Percentiles rank a stretch among this genome's conserved stretches.
Evolutionary conservation across 2,113 vertebrate genomes (phyloP).

Genomic region (Mystacornis crossleyi): DNA sequence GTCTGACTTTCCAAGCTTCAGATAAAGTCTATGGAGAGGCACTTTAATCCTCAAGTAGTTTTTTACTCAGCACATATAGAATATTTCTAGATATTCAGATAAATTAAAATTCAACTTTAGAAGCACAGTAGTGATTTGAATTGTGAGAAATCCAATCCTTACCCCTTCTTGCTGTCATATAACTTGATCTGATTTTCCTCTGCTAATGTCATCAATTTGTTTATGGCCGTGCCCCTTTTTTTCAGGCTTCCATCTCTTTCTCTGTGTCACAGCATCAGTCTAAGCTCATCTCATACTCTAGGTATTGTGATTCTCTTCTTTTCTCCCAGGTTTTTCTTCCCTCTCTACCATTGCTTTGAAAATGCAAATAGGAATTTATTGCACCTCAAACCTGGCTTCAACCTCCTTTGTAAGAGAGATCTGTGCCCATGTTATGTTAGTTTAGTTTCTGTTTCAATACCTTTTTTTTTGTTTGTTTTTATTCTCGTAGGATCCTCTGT

Average conservation of each 20-base stretch:
- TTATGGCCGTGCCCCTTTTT: fast-evolving
- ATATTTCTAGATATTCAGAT: background rate
- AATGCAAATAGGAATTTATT: background rate
- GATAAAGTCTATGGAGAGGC: fast-evolving
- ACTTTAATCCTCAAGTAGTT: background rate
- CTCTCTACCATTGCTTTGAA: background rate
- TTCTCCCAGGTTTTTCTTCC: background rate
- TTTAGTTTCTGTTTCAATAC: background rate
- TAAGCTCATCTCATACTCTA: background rate
- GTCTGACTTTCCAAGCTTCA: background rate
- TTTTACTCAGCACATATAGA: background rate
- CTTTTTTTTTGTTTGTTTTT: background rate
- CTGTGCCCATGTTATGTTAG: background rate
- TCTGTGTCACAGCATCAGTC: background rate
- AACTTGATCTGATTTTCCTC: background rate
- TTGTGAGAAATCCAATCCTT: background rate
- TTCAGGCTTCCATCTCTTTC: background rate
- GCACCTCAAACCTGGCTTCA: background rate
- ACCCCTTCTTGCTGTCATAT: background rate
- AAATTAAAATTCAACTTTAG: background rate
- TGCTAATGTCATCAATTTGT: background rate
- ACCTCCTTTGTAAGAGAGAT: background rate
- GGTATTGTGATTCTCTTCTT: background rate
- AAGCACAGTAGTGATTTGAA: background rate
- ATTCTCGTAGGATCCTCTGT: background rate